Conservation (phyloP, 2,113 vertebrate genomes). For the Pseudopipra pipra region DNA sequence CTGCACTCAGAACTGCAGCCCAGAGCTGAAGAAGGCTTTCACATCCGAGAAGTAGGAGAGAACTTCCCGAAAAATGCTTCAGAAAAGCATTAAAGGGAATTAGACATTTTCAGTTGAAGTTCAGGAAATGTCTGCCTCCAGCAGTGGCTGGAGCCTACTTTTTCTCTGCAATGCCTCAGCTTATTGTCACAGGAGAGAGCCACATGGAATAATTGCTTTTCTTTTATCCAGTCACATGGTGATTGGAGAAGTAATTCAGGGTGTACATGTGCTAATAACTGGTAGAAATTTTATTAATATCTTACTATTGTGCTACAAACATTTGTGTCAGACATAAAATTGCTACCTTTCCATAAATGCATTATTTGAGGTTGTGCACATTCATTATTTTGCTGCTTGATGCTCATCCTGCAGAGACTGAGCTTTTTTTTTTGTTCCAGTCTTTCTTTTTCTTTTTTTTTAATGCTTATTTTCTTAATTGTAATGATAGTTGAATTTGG, state of each 20-base stretch:
- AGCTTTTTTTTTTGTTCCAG: neutral
- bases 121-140: neutral
- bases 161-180: rapidly evolving
- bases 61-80: neutral
- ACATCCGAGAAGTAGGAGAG: neutral
- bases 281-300: neutral
- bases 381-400: neutral
- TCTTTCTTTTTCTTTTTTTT: neutral
- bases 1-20: neutral
- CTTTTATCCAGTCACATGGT: neutral
- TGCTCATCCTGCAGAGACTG: neutral
- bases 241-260: neutral
- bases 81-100: neutral
- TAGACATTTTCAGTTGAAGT: rapidly evolving
- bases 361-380: neutral
- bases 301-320: neutral
- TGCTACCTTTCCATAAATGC: neutral
- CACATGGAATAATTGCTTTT: neutral
- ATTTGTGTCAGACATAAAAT: neutral
- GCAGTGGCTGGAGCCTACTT: neutral
- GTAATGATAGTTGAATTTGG: neutral
- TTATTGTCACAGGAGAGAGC: neutral
- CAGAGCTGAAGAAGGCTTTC: neutral
- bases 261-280: neutral
- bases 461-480: neutral